A percentile compares a stretch with the other conserved stretches of the same genome.
These are phyloP conservation scores for Melieria picta DNA, from an alignment of 2,888 invertebrate species.

Conservation along the genomic window DNA sequence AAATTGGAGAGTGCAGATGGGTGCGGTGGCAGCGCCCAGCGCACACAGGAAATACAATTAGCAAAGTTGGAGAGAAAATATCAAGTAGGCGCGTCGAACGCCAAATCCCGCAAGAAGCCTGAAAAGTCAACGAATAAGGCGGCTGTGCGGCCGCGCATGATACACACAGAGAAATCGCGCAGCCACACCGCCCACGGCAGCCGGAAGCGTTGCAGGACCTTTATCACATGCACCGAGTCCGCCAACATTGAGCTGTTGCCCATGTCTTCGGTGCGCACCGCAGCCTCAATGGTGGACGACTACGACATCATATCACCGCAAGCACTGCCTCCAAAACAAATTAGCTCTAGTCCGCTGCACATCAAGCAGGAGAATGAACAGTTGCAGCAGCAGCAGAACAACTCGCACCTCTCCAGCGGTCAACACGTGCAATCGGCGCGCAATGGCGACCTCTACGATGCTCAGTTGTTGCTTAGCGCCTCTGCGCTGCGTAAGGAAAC, in stretches of 20 bases:
- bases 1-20: slow-evolving; percentile 44
- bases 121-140: slow-evolving; percentile 34
- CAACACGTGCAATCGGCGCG: slow-evolving; percentile 38
- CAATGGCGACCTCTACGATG: slow-evolving; percentile 59
- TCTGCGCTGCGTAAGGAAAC: slow-evolving; percentile 58
- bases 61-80: slow-evolving; percentile 27
- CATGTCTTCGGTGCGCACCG: slow-evolving; percentile 37
- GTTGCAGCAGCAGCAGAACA: slow-evolving; percentile 47
- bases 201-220: slow-evolving; percentile 70
- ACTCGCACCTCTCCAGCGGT: slow-evolving; percentile 24
- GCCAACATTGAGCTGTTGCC: slow-evolving; percentile 40
- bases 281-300: slow-evolving; percentile 54
- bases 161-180: slow-evolving; percentile 77
- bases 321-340: slow-evolving; percentile 60
- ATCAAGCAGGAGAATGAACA: slow-evolving; percentile 56
- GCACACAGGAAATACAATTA: slow-evolving; percentile 41
- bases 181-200: slow-evolving; percentile 42
- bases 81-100: slow-evolving; percentile 8
- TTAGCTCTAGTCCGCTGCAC: slow-evolving; percentile 60
- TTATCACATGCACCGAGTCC: slow-evolving; percentile 64
- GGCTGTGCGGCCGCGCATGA: slow-evolving; percentile 76
- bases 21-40: slow-evolving; percentile 45
- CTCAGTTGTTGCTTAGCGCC: slow-evolving; percentile 58
- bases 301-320: slow-evolving; percentile 62
- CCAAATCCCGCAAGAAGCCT: slow-evolving; percentile 46